Evolutionary conservation across 2,113 vertebrate species (phyloP).

Genomic region (Synodontis membranacea): DNA sequence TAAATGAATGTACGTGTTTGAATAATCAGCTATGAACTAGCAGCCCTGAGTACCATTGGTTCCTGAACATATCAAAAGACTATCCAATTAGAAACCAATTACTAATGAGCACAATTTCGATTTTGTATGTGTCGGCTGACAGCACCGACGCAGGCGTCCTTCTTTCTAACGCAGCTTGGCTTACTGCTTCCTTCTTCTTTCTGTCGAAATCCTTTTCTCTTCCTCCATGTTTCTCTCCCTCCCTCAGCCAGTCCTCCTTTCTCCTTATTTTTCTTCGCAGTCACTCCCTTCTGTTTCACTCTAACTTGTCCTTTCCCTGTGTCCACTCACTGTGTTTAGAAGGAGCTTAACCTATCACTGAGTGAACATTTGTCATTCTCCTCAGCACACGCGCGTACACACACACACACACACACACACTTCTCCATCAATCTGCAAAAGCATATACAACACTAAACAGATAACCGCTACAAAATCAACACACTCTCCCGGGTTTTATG

Average conservation of each 20-base stretch:
- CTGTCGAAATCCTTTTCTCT: not conserved
- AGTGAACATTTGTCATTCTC: slow-evolving; percentile 48
- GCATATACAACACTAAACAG: slow-evolving; percentile 54
- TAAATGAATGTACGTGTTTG: not conserved
- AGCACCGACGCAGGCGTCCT: not conserved
- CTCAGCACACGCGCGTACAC: slow-evolving; percentile 27
- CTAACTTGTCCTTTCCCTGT: not conserved
- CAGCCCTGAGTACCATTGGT: not conserved
- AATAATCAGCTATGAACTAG: not conserved
- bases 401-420: slow-evolving; percentile 33
- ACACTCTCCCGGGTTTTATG: slow-evolving; percentile 62
- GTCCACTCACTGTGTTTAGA: slow-evolving; percentile 33
- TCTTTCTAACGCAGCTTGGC: not conserved
- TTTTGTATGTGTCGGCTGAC: not conserved
- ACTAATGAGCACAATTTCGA: not conserved
- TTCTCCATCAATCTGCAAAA: slow-evolving; percentile 34
- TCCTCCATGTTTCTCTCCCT: not conserved
- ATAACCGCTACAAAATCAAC: slow-evolving; percentile 70
- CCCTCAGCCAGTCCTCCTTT: too few species aligned
- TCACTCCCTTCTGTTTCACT: not conserved
- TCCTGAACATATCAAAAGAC: not conserved
- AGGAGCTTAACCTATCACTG: slow-evolving; percentile 25
- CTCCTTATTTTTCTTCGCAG: not conserved
- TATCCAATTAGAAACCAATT: not conserved
- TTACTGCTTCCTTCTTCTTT: not conserved